Evolutionary conservation across 2,797 vertebrate species (phyloP), one percentile per base, ranked within the genome.

Genomic region (Carapus acus): DNA sequence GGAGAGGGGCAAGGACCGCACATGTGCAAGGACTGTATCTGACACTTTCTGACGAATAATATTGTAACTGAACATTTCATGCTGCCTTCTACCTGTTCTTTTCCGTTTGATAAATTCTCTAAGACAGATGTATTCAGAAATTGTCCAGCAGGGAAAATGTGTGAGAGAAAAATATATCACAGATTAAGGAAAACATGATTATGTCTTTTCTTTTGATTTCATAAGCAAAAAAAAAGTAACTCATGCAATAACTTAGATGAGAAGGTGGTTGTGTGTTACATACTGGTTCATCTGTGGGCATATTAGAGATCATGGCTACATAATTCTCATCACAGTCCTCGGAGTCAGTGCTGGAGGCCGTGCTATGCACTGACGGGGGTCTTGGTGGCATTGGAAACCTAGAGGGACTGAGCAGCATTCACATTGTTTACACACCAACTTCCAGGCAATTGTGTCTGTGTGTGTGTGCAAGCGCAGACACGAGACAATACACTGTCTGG

Each of bases 241-340:
- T 66, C 55, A 63, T 65, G 50, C 55, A 68, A 65, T 54, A 49
- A 73, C 49, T 65, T 64, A 52, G 52, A 58, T 79, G 46, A 71
- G 62, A 76, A 59, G 64, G 71, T 55, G 74, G 73, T 77, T 80
- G 69, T 72, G 80, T 84, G 80, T 88, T 90, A 96, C 94, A 83
- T 95, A 98, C 94, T 80, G 91, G 84, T 80, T 98, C 95, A 79
- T 99, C 96, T 84, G 90, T 77, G 83, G 93, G 84, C 76, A 93
- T 89, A 90, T 90, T 97, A 88, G 93, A 87, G 75, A 92, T 89
- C 96, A 99, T 99, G 88, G 92, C 74, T 80, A 99, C 94, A 82
- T 98, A 98, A 89, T 94, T 94, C 85, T 97, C 96, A 69, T 97
- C 94, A 78, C 90, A 92, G 77, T 98, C 96, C 16, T 95, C 96